phyloP scores from a whole-genome alignment of 2,888 invertebrate genomes.

The Seira musarum region DNA sequence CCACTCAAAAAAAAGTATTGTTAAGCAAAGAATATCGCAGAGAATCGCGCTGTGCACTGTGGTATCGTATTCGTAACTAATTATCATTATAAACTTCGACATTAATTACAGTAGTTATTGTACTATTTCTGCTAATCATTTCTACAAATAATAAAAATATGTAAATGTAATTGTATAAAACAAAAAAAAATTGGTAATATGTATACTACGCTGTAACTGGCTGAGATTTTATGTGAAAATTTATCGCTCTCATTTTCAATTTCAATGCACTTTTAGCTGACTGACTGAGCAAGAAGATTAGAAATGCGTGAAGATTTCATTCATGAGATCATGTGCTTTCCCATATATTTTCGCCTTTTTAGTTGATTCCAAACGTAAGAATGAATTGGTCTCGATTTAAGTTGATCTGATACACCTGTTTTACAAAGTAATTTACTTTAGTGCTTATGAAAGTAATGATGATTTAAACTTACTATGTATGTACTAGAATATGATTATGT shows the following conservation, averaged over 20 bases:
- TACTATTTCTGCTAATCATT: conserved; percentile 62
- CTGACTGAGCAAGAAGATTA: neutral
- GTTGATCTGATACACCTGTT: too few species aligned
- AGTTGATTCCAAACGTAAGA: too few species aligned
- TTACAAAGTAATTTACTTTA: neutral
- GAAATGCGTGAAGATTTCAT: too few species aligned
- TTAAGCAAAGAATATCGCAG: conserved; percentile 44
- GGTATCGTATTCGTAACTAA: conserved; percentile 36
- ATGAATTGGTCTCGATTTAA: too few species aligned
- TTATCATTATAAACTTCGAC: neutral
- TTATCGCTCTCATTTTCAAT: neutral
- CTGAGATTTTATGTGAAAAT: conserved; percentile 14
- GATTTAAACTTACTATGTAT: too few species aligned
- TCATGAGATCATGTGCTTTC: neutral
- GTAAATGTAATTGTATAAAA: neutral
- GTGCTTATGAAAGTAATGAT: neutral
- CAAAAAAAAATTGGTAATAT: neutral
- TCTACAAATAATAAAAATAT: conserved; percentile 8
- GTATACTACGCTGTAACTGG: neutral
- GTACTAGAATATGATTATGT: too few species aligned
- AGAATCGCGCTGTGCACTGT: conserved; percentile 45
- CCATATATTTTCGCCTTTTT: too few species aligned
- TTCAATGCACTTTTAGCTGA: conserved; percentile 4
- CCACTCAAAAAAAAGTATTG: conserved; percentile 62
- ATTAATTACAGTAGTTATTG: conserved; percentile 24